These are phyloP conservation scores for Euthynnus affinis DNA, from an alignment of 2,797 vertebrate genomes.

Conservation along the genomic window DNA sequence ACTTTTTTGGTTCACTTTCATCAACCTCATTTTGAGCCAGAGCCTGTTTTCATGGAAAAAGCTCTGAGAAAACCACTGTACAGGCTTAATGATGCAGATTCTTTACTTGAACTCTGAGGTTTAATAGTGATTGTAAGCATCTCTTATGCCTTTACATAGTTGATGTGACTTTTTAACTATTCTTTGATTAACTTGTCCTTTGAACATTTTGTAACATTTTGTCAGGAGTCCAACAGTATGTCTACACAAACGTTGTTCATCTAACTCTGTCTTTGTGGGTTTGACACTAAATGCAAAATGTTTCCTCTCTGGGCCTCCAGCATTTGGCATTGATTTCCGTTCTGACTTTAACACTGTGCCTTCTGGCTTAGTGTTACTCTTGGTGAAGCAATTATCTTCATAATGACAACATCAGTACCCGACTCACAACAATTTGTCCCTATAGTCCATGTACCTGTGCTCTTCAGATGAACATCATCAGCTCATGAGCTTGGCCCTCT, in stretches of 20 bases:
- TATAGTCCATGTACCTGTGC: conserved; percentile 4
- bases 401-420: conserved; percentile 65
- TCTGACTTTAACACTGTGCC: conserved; percentile 47
- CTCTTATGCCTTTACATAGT: not conserved
- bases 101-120: not conserved
- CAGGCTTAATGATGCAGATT: not conserved
- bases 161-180: not conserved
- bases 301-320: conserved; percentile 40
- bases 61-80: not conserved
- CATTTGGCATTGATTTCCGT: conserved; percentile 53
- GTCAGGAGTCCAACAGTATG: not conserved
- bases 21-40: no score
- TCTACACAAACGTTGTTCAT: not conserved
- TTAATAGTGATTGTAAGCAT: not conserved
- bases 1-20: no score
- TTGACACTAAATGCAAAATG: conserved; percentile 40
- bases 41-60: no score
- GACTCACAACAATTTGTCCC: conserved; percentile 48
- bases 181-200: no score
- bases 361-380: conserved; percentile 30
- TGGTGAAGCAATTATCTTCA: conserved; percentile 62
- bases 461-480: conserved; percentile 19
- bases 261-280: not conserved
- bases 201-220: not conserved
- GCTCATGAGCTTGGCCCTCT: conserved; percentile 1